Evolutionary conservation across 1,140 invertebrate genomes (phyloP), one percentile per base, ranked within the genome.

Genomic region (Plectus sambesii): DNA sequence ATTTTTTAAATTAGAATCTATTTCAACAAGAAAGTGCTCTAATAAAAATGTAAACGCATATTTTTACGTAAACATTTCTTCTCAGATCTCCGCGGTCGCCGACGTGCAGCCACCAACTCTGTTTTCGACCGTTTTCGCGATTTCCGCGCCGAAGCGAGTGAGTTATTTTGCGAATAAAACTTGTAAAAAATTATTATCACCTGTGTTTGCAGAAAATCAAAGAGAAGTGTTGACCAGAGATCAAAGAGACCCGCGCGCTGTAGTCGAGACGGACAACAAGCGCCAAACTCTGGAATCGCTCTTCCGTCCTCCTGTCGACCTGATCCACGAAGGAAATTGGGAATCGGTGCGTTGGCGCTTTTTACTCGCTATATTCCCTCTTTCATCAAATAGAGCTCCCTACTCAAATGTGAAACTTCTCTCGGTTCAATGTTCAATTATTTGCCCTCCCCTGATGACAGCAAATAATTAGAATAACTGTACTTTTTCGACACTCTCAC

Each of bases 261-360:
- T 33, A 15, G 35, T 48, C 5, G 39, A 48, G 17, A 22, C 5
- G 3, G 71, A 61, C 20, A 25, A 42, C 44, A 78, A 77, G 55
- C 65, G 70, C 33, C 73, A 73, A 59, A 78, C 80, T 41, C 67
- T 85, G 26, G 81, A 82, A 69, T 81, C 82, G 63, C 69, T 85
- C 5, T 85, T 82, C 62, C 73, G 81, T 53, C 82, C 83, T 27
- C 82, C 82, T 1, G 75, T 80, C 47, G 81, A 84, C 61, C 73
- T 85, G 23, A 75, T 81, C 22, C 80, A 76, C 62, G 72, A 77
- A 49, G 82, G 82, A 19, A 74, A 78, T 23, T 79, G 83, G 59
- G 71, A 77, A 9, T 60, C 60, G 46, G 76, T 75, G 60, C 56
- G 62, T 55, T 26, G 41, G n/a, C n/a, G n/a, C n/a, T n/a, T n/a